Evolutionary conservation across 2,888 invertebrate genomes (phyloP), one percentile per base, ranked within the genome.

Genomic region (Erebia epiphron): DNA sequence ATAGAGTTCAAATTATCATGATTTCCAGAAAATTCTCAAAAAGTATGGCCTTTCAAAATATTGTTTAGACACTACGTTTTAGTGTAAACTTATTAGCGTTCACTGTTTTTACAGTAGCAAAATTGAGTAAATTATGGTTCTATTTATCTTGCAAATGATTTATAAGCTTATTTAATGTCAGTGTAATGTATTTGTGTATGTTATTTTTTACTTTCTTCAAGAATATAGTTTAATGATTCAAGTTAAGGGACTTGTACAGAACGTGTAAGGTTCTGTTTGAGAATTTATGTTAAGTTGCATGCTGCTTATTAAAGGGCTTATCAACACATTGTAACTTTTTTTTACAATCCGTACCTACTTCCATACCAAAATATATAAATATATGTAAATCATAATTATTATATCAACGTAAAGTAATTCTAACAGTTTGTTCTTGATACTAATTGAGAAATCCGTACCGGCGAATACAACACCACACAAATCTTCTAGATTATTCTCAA

Each of bases 11-110:
- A 71, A 69, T n/a, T 70, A 21, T 41, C 8, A 14, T 7, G 26
- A 18, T 26, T 46, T 52, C 26, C 16, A 21, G 13, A 26, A 18
- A 54, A 18, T 57, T 35, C 56, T 61, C 60, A 64, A 62, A 50
- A 65, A 57, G 63, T 70, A 61, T 69, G 67, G 57, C 56, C 69
- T 67, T 67, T 64, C 67, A 35, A 57, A 68, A 68, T 61, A 58
- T 69, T 71, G 73, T 73, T 75, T 75, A 72, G 75, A 75, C 75
- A 72, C 68, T 50, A 58, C 21, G 60, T 49, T 62, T 67, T 67
- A 67, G 67, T 60, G 10, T 16, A 67, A 67, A 62, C 61, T 70
- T 67, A 70, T 62, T 62, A 70, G 62, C 62, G 49, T 49, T 70
- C 52, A 62, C 49, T 67, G 70, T 67, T 70, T 61, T 67, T 67